phyloP scores from a whole-genome alignment of 2,888 invertebrate species.

The Drosophila leonis region DNA sequence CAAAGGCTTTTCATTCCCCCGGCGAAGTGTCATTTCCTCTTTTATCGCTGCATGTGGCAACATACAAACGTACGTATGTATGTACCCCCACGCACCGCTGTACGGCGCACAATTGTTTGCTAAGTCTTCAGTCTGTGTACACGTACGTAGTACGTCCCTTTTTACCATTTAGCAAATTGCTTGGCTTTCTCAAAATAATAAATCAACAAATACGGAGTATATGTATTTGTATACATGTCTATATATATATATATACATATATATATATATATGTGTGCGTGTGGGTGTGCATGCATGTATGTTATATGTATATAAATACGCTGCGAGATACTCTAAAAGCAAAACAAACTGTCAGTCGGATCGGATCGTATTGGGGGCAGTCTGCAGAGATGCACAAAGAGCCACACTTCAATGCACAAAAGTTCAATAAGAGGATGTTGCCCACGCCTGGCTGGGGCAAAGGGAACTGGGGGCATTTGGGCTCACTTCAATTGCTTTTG shows the following conservation, averaged over 20 bases:
- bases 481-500: constrained; percentile 58
- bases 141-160: constrained; percentile 42
- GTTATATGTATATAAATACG: constrained; percentile 21
- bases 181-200: constrained; percentile 79
- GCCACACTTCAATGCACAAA: constrained; percentile 78
- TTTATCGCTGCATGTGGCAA: constrained; percentile 17
- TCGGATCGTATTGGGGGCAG: constrained; percentile 33
- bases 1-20: constrained; percentile 27
- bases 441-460: constrained; percentile 20
- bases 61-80: background rate
- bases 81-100: constrained; percentile 7
- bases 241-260: background rate
- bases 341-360: constrained; percentile 54
- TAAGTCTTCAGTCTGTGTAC: constrained; percentile 51
- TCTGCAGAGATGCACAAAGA: constrained; percentile 67
- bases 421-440: constrained; percentile 72
- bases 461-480: background rate
- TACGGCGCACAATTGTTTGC: constrained; percentile 60
- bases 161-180: constrained; percentile 76
- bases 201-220: constrained; percentile 67
- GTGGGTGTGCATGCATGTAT: constrained; percentile 14
- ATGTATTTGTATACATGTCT: background rate
- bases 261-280: background rate
- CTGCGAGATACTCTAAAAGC: constrained; percentile 38
- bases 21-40: constrained; percentile 39